Base-by-base conservation (phyloP, 2,113 vertebrate genomes). In the Glareola pratincola region DNA sequence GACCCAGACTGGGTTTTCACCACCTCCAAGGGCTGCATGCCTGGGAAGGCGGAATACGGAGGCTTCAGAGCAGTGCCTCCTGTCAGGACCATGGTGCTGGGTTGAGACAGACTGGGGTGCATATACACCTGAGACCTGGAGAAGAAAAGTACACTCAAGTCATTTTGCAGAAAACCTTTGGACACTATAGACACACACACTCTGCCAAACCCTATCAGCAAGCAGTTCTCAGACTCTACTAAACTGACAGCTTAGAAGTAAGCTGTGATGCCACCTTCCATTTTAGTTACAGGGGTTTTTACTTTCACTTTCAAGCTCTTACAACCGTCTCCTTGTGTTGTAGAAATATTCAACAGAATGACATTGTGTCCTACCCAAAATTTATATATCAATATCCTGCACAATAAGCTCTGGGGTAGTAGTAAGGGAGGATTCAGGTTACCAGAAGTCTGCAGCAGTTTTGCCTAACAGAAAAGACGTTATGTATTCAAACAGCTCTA, bases 41-140 rank as follows among this genome's bases (percentile, higher is more conserved):
- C 99, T 3, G 99, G 99, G 90, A 99, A 99, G 24, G 99, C 98
- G 0, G 99, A 99, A 96, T 99, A 99, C 0, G 99, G 99, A 62
- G 99, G 98, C 94, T 99, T 99, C 77, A 99, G 98, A 83, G 99
- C 98, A 16, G 98, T 99, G 85, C 99, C 99, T 5, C 99, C 99
- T 0, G 99, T 99, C 86, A 99, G 98, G 95, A 99, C 99, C 99
- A 99, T 99, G 90, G 99, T 98, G 96, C 97, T 99, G 93, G 99
- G 98, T 14, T 99, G 99, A 23, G 99, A 99, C 93, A 99, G 98
- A 98, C 99, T 99, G 91, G 99, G 99, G 91, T 99, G 99, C 99
- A 99, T 99, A 95, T 99, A 99, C 96, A 99, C 99, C 98, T 99
- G 99, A 97, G 99, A 99, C 96, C 99, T 99, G 96, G 43, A 83